These are phyloP conservation scores for Ploceus nigricollis DNA, from an alignment of 2,113 vertebrate species.

Conservation along the genomic window DNA sequence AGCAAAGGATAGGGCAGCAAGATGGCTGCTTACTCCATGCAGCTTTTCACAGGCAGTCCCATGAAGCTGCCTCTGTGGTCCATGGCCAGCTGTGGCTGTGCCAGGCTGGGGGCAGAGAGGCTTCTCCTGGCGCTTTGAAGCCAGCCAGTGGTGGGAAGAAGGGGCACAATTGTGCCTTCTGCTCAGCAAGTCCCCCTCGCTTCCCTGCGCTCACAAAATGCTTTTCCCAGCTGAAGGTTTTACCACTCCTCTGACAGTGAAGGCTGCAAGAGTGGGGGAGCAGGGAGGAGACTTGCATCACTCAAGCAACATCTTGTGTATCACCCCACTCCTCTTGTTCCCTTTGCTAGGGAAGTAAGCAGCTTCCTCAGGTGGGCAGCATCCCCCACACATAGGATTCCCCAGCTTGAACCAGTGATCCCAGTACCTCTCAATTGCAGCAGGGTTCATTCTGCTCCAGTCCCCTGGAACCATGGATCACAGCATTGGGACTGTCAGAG, in stretches of 20 bases:
- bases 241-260: not conserved
- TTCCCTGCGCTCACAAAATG: not conserved
- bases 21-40: fast-evolving
- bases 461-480: not conserved
- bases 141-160: not conserved
- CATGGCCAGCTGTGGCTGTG: not conserved
- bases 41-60: not conserved
- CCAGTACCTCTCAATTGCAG: not conserved
- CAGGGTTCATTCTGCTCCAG: not conserved
- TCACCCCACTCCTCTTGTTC: not conserved
- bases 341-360: not conserved
- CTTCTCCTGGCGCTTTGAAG: not conserved
- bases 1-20: not conserved
- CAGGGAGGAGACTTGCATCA: not conserved
- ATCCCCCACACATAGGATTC: not conserved
- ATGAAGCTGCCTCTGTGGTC: not conserved
- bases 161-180: not conserved
- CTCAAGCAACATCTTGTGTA: not conserved
- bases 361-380: not conserved
- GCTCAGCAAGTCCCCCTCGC: not conserved
- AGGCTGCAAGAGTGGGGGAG: not conserved
- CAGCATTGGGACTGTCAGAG: not conserved
- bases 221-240: not conserved
- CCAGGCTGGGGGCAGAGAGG: not conserved
- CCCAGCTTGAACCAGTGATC: not conserved